These are phyloP conservation scores for Scolopax mira DNA, from an alignment of 2,113 vertebrate genomes.

Conservation along the genomic window DNA sequence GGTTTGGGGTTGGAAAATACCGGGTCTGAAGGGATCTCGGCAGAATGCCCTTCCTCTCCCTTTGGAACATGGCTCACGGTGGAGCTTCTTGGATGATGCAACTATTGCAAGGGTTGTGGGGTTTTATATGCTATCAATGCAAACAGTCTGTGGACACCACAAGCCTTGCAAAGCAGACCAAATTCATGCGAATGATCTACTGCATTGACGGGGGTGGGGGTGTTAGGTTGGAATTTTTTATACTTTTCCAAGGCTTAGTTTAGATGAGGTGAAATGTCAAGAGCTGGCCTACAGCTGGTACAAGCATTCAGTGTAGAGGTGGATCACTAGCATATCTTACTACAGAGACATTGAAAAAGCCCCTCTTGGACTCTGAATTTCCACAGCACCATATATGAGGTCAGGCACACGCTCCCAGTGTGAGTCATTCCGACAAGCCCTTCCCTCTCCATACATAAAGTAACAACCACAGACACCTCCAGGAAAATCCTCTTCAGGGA, in stretches of 20 bases:
- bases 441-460: neutral
- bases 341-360: neutral
- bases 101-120: neutral
- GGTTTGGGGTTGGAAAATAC: constrained; percentile 8
- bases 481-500: neutral
- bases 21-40: neutral
- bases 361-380: neutral
- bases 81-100: constrained; percentile 35
- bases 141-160: neutral
- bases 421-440: neutral
- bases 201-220: neutral
- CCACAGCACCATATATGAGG: neutral
- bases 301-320: neutral
- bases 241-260: neutral
- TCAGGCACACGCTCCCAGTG: neutral
- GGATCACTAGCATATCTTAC: neutral
- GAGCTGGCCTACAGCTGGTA: constrained; percentile 17
- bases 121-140: neutral
- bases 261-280: constrained; percentile 28
- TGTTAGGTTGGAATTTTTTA: neutral
- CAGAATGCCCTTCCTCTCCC: neutral
- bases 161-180: neutral
- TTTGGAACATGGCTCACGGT: neutral
- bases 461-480: neutral
- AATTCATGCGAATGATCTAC: neutral